phyloP scores from a whole-genome alignment of 2,113 vertebrate genomes.

The Carlito syrichta region DNA sequence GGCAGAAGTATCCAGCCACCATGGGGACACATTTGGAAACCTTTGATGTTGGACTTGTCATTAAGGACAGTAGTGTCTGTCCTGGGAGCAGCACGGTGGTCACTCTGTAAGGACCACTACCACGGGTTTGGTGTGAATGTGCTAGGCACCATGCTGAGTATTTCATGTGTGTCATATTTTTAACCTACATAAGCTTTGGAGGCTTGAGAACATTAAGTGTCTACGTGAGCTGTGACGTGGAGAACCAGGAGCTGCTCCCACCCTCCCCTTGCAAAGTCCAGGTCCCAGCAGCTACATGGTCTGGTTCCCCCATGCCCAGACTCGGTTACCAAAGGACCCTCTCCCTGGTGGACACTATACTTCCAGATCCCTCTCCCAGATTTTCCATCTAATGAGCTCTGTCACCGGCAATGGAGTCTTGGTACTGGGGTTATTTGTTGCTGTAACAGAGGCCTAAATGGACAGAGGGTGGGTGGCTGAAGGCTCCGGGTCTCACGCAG shows the following conservation, averaged over 20 bases:
- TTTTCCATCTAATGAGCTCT: background rate
- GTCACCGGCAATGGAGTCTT: background rate
- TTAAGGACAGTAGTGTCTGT: background rate
- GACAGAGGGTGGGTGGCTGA: background rate
- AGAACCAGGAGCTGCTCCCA: too few species aligned
- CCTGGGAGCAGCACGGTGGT: background rate
- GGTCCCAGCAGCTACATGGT: background rate
- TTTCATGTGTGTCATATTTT: background rate
- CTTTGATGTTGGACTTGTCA: background rate
- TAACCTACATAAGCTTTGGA: background rate
- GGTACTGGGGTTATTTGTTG: background rate
- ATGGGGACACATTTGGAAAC: background rate
- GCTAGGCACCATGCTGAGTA: accelerated
- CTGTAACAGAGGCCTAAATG: background rate
- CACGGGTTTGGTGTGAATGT: background rate
- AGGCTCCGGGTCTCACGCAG: background rate
- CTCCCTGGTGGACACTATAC: accelerated
- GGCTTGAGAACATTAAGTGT: background rate
- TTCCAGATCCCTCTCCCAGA: background rate
- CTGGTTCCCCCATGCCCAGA: background rate
- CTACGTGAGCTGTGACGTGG: background rate
- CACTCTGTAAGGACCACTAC: background rate
- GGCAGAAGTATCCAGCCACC: background rate
- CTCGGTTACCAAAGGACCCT: background rate
- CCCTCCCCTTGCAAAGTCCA: background rate